Evolutionary conservation across 2,797 vertebrate genomes (phyloP).

Genomic region (Diglossa cyanea): DNA sequence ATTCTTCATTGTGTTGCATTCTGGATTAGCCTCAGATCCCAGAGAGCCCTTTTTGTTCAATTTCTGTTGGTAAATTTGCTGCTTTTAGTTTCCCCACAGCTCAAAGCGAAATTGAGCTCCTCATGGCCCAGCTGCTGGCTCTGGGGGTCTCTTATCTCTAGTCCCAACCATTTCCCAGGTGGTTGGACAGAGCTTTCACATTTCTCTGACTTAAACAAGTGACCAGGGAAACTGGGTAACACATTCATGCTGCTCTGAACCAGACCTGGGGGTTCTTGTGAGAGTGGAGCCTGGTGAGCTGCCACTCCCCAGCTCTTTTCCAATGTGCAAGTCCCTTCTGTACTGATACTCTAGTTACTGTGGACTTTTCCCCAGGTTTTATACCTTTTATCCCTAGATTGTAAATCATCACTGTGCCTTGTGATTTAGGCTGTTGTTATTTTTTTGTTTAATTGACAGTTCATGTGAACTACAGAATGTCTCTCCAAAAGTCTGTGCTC

Average conservation of each 20-base stretch:
- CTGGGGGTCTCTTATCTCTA: not conserved
- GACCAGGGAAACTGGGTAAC: not conserved
- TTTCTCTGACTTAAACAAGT: not conserved
- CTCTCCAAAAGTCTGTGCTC: not conserved
- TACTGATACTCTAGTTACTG: not conserved
- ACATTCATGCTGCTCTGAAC: not conserved
- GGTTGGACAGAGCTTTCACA: not conserved
- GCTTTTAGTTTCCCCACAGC: not conserved
- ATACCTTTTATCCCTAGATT: not conserved
- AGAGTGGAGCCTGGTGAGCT: not conserved
- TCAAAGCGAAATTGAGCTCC: not conserved
- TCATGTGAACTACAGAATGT: not conserved
- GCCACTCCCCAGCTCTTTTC: not conserved
- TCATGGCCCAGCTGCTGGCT: not conserved
- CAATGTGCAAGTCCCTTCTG: not conserved
- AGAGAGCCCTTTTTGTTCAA: not conserved
- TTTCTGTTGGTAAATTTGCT: not conserved
- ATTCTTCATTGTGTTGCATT: not conserved
- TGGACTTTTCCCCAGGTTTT: not conserved
- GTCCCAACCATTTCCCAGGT: not conserved
- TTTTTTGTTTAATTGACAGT: not conserved
- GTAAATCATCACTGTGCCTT: accelerated
- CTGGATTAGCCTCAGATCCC: not conserved
- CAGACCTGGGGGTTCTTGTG: not conserved
- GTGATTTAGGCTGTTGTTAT: not conserved